Percentiles rank a stretch among this genome's conserved stretches.
Evolutionary conservation across 1,140 invertebrate species (phyloP).

Genomic region (Thaumatotibia leucotreta): DNA sequence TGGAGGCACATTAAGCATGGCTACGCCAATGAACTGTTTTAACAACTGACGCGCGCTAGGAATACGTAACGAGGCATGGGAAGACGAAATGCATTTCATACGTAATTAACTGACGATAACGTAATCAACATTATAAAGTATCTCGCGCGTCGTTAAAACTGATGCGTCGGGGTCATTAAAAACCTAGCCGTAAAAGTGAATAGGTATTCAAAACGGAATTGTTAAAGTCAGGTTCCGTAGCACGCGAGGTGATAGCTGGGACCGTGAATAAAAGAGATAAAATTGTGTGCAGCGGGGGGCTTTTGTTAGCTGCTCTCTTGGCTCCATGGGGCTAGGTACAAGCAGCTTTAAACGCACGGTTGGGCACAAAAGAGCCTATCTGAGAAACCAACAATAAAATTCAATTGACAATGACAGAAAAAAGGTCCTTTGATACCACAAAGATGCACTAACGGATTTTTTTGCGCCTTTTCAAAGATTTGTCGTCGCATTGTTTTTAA

Average conservation of each 20-base stretch:
- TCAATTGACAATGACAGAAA: conserved; percentile 72
- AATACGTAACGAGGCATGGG: conserved; percentile 50
- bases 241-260: conserved; percentile 43
- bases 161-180: conserved; percentile 3
- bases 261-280: conserved; percentile 58
- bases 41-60: conserved; percentile 47
- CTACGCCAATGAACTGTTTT: conserved; percentile 44
- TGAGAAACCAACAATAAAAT: conserved; percentile 74
- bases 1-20: conserved; percentile 34
- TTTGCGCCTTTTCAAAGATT: conserved; percentile 59
- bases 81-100: conserved; percentile 42
- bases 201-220: neutral
- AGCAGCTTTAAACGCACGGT: conserved; percentile 70
- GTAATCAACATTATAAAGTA: conserved; percentile 23
- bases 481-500: conserved; percentile 62
- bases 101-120: conserved; percentile 46
- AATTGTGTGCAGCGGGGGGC: conserved; percentile 56
- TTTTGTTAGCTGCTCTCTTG: conserved; percentile 61
- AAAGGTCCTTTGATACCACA: conserved; percentile 53
- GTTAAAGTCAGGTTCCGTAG: neutral
- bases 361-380: conserved; percentile 68
- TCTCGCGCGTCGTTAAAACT: conserved; percentile 5
- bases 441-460: conserved; percentile 57
- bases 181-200: conserved; percentile 2
- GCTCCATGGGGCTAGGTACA: conserved; percentile 41